Evolutionary conservation across 2,797 vertebrate species (phyloP).

Genomic region (Glossophaga mutica): DNA sequence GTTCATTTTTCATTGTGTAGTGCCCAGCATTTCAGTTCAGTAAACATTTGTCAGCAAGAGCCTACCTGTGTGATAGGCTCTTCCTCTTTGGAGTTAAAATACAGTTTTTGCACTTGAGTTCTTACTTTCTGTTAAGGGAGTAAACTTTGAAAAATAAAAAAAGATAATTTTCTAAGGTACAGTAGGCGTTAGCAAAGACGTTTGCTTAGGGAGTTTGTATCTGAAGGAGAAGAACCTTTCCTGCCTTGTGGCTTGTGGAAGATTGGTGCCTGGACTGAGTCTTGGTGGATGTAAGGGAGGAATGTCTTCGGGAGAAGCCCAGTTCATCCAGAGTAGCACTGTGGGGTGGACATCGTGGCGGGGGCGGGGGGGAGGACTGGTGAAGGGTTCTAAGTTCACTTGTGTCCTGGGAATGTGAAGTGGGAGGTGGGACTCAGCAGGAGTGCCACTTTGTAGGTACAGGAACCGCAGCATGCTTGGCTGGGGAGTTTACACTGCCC

Average conservation of each 20-base stretch:
- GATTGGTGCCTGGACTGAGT: not conserved
- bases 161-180: not conserved
- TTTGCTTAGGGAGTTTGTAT: not conserved
- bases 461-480: too few relatives aligned
- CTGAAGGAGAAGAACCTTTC: not conserved
- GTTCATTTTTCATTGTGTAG: not conserved
- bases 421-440: not conserved
- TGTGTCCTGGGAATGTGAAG: not conserved
- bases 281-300: not conserved
- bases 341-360: not conserved
- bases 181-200: not conserved
- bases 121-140: slow-evolving; percentile 9
- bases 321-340: not conserved
- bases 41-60: slow-evolving; percentile 2
- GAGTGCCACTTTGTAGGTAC: not conserved
- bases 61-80: not conserved
- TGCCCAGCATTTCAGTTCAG: not conserved
- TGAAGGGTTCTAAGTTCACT: not conserved
- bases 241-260: not conserved
- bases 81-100: not conserved
- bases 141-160: not conserved
- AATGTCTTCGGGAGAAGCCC: not conserved
- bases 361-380: too few relatives aligned
- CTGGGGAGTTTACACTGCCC: not conserved
- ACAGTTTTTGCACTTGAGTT: not conserved